Evolutionary conservation across 2,888 invertebrate species (phyloP).

Genomic region (Drosophila maculinotata): DNA sequence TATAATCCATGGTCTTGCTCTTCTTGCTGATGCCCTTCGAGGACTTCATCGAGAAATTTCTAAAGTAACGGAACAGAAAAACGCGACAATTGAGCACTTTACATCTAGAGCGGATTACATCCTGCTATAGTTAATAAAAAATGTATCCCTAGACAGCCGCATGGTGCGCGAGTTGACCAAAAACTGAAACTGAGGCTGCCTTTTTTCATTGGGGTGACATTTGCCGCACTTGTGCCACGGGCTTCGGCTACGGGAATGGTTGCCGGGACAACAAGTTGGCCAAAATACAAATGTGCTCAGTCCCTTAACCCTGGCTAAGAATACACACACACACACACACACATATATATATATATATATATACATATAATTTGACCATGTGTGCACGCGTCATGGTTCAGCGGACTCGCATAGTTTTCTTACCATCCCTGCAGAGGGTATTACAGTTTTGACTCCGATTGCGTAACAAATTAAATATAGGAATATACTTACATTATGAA

Average conservation of each 20-base stretch:
- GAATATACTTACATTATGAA: too few relatives aligned
- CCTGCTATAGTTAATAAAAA: slow-evolving; percentile 32
- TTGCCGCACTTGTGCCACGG: slow-evolving; percentile 36
- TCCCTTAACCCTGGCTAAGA: slow-evolving; percentile 50
- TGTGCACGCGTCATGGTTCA: slow-evolving; percentile 57
- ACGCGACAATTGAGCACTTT: slow-evolving; percentile 27
- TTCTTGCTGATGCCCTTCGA: slow-evolving; percentile 83
- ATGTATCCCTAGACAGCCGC: slow-evolving; percentile 23
- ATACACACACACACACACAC: slow-evolving; percentile 5
- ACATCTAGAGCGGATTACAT: slow-evolving; percentile 64
- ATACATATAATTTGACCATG: slow-evolving; percentile 31
- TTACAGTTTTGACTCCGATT: too few relatives aligned
- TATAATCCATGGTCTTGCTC: slow-evolving; percentile 89
- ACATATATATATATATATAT: not conserved
- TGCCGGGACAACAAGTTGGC: slow-evolving; percentile 71
- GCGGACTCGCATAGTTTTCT: slow-evolving; percentile 14
- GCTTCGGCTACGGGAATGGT: slow-evolving; percentile 43
- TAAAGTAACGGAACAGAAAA: slow-evolving; percentile 48
- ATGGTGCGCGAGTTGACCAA: slow-evolving; percentile 57
- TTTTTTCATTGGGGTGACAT: slow-evolving; percentile 59
- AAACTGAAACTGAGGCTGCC: slow-evolving; percentile 57
- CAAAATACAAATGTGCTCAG: slow-evolving; percentile 60
- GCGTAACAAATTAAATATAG: too few relatives aligned
- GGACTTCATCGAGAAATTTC: slow-evolving; percentile 83
- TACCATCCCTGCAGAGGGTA: slow-evolving; percentile 4